Percentiles rank a stretch among this genome's conserved stretches.
Evolutionary conservation across 2,113 vertebrate genomes (phyloP).

Genomic region (Porphyrio hochstetteri): DNA sequence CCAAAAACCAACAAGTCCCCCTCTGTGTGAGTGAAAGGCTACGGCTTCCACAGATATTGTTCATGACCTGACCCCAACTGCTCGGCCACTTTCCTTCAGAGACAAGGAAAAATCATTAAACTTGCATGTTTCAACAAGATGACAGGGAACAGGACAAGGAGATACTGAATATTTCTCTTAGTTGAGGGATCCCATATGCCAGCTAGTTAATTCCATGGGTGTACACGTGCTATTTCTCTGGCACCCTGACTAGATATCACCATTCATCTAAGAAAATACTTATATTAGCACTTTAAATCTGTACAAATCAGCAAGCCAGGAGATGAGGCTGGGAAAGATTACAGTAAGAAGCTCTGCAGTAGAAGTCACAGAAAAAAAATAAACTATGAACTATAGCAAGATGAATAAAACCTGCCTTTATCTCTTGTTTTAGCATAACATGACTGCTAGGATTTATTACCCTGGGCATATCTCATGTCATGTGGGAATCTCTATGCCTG

Average conservation of each 20-base stretch:
- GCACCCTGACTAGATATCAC: neutral
- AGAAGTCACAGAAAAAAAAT: neutral
- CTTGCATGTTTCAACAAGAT: accelerated
- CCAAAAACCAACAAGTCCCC: neutral
- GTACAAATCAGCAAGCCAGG: neutral
- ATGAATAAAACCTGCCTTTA: neutral
- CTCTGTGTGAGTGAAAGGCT: neutral
- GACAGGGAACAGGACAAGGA: neutral
- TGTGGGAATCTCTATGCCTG: neutral
- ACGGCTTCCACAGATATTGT: neutral
- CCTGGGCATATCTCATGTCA: neutral
- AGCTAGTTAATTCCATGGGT: neutral
- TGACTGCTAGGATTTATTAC: neutral
- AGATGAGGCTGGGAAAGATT: neutral
- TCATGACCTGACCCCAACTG: neutral
- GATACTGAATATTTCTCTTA: neutral
- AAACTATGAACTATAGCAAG: neutral
- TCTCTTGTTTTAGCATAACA: neutral
- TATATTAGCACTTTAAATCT: neutral
- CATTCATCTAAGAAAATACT: neutral
- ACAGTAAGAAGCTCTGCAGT: neutral
- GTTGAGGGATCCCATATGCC: neutral
- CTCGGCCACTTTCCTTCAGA: accelerated
- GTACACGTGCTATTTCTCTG: neutral
- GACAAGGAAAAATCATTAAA: neutral